phyloP scores from a whole-genome alignment of 2,888 invertebrate species.

The Meghimatium bilineatum region DNA sequence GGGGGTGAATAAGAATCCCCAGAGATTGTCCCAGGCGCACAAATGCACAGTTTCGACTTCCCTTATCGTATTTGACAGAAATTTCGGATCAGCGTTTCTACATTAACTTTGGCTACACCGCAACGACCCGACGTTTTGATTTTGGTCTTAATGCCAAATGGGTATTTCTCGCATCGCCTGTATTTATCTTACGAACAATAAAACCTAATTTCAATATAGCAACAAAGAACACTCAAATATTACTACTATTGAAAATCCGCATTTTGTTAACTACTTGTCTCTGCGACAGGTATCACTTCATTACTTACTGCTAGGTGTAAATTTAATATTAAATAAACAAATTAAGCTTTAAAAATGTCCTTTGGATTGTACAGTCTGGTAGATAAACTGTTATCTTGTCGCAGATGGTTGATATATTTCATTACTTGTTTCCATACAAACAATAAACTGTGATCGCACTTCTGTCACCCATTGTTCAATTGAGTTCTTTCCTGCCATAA shows the following conservation, averaged over 20 bases:
- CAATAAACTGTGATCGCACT: not conserved
- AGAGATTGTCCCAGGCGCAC: no score
- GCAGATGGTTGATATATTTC: not conserved
- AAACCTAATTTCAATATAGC: no score
- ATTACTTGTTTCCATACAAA: not conserved
- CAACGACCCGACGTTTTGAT: no score
- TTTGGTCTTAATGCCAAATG: no score
- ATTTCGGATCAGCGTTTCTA: no score
- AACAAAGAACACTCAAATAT: not conserved
- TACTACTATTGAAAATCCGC: not conserved
- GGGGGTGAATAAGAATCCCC: no score
- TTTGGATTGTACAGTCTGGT: not conserved
- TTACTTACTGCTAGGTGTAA: not conserved
- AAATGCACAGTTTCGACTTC: no score
- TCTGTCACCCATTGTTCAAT: not conserved
- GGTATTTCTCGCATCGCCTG: no score
- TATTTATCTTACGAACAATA: no score
- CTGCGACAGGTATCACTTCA: not conserved
- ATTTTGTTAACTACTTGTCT: not conserved
- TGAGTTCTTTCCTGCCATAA: no score
- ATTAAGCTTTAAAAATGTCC: not conserved
- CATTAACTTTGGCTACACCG: no score
- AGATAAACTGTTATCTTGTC: slow-evolving; percentile 7
- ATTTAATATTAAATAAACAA: not conserved
- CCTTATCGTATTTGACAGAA: no score